A percentile compares a stretch with the other conserved stretches of the same genome.
These are phyloP conservation scores for Druceiella hillmani DNA, from an alignment of 2,888 invertebrate genomes.

Conservation along the genomic window DNA sequence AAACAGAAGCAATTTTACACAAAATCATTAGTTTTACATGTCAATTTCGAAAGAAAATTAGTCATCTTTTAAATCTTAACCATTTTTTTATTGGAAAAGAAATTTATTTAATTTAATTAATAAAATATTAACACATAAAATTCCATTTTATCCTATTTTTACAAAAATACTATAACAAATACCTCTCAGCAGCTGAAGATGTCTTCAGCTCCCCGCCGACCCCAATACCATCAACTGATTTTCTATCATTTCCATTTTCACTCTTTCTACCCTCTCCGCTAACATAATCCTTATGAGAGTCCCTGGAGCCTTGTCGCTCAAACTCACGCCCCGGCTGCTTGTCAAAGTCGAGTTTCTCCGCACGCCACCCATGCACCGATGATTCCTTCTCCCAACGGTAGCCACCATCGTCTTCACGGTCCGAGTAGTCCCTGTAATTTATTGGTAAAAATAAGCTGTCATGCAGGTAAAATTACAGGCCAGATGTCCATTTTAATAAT, in stretches of 20 bases:
- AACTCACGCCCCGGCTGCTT: conserved; percentile 39
- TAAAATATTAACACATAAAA: too few relatives aligned
- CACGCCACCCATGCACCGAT: conserved; percentile 44
- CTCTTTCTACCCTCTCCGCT: conserved; percentile 46
- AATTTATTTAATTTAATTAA: too few relatives aligned
- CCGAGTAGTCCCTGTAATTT: conserved; percentile 45
- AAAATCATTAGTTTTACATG: too few relatives aligned
- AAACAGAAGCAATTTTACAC: too few relatives aligned
- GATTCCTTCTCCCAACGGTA: conserved; percentile 43
- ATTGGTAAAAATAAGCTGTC: too few relatives aligned
- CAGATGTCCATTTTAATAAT: too few relatives aligned
- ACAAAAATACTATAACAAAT: too few relatives aligned
- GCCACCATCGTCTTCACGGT: conserved; percentile 39
- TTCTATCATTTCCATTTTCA: conserved; percentile 47
- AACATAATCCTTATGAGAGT: conserved; percentile 49
- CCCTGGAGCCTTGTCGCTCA: conserved; percentile 46
- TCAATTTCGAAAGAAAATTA: too few relatives aligned
- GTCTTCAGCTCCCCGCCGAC: conserved; percentile 37
- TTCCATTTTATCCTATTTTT: too few relatives aligned
- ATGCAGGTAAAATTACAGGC: too few relatives aligned
- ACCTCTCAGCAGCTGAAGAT: conserved; percentile 47
- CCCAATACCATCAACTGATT: conserved; percentile 37
- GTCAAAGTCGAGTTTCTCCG: conserved; percentile 49
- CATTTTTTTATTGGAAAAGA: too few relatives aligned
- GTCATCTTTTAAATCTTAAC: too few relatives aligned